These are phyloP conservation scores for Pelusios castaneus DNA, from an alignment of 2,113 vertebrate species.

Conservation along the genomic window DNA sequence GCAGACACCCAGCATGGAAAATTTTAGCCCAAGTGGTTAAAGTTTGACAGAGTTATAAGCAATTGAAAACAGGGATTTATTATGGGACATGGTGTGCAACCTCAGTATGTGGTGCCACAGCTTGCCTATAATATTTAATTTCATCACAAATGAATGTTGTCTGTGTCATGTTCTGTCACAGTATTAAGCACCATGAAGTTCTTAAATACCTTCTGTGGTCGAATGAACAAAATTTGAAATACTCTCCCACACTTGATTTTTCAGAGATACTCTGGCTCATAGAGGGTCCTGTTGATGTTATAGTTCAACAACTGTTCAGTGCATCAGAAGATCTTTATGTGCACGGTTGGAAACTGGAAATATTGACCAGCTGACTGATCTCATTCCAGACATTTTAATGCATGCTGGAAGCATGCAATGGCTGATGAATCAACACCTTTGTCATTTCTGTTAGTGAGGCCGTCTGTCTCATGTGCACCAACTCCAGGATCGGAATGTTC, in stretches of 20 bases:
- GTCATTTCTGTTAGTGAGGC: background rate
- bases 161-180: slow-evolving; percentile 29
- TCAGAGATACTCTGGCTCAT: background rate
- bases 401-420: background rate
- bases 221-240: background rate
- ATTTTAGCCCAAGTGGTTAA: background rate
- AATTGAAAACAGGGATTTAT: background rate
- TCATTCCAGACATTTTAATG: background rate
- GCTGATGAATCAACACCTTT: background rate
- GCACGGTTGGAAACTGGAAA: background rate
- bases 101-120: background rate
- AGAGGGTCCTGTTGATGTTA: background rate
- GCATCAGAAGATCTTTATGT: background rate
- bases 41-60: background rate
- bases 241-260: background rate
- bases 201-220: background rate
- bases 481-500: background rate
- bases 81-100: background rate
- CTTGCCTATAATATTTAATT: background rate
- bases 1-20: background rate
- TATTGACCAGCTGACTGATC: background rate
- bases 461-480: background rate
- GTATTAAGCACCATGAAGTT: background rate
- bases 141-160: slow-evolving; percentile 21
- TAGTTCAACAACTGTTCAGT: slow-evolving; percentile 1